phyloP scores from a whole-genome alignment of 2,113 vertebrate genomes.

The Aix galericulata region DNA sequence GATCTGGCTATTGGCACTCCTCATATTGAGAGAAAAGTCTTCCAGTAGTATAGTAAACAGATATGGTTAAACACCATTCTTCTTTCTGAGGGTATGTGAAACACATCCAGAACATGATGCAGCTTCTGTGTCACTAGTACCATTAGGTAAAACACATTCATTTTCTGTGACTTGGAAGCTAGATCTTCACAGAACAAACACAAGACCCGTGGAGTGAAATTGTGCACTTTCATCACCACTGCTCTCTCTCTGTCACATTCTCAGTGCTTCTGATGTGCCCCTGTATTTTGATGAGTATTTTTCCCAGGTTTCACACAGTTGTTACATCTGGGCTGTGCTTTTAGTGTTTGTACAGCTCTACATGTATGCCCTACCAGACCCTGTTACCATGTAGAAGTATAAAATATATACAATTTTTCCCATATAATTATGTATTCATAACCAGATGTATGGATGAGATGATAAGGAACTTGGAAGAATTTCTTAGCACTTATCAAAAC shows the following conservation, averaged over 20 bases:
- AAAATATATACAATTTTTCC: neutral
- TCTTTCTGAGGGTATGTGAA: neutral
- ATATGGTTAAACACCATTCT: neutral
- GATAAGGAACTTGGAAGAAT: neutral
- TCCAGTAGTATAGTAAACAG: neutral
- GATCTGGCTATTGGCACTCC: neutral
- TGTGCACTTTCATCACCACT: neutral
- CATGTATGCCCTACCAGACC: neutral
- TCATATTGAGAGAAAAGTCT: neutral
- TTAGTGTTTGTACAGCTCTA: neutral
- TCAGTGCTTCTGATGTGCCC: neutral
- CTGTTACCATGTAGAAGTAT: neutral
- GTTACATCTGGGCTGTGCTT: neutral
- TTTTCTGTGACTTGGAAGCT: neutral
- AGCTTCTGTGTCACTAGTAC: neutral
- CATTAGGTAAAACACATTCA: neutral
- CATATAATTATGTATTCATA: neutral
- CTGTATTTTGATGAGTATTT: neutral
- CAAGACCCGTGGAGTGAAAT: rapidly evolving
- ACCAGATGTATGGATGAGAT: neutral
- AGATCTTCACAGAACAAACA: neutral
- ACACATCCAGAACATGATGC: neutral
- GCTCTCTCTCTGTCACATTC: neutral
- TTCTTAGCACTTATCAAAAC: neutral
- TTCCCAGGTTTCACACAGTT: neutral